phyloP scores from a whole-genome alignment of 2,888 invertebrate species.

The Campoplex capitator region DNA sequence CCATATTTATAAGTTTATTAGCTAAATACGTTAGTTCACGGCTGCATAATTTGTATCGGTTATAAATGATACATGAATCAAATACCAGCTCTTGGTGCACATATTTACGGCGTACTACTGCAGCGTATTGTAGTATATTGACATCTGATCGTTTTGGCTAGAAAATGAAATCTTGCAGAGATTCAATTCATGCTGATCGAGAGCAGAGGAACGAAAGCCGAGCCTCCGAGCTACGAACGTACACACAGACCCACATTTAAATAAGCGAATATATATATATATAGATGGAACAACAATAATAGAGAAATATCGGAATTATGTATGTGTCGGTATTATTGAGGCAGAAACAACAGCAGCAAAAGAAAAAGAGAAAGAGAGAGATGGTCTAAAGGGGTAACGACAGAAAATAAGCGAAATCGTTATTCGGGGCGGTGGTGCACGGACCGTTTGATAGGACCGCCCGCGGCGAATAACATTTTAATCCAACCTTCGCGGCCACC shows the following conservation, averaged over 20 bases:
- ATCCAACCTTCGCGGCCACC: conserved; percentile 77
- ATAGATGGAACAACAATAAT: conserved; percentile 15
- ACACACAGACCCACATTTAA: no score
- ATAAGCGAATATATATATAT: no score
- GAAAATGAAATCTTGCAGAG: no score
- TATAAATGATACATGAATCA: neutral
- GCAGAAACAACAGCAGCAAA: conserved; percentile 29
- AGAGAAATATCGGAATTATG: neutral
- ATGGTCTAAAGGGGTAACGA: conserved; percentile 57
- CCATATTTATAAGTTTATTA: conserved; percentile 39
- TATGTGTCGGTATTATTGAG: conserved; percentile 30
- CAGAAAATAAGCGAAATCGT: conserved; percentile 75
- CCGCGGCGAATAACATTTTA: conserved; percentile 83
- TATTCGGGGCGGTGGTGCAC: conserved; percentile 73
- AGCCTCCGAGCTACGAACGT: no score
- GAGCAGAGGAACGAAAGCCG: no score
- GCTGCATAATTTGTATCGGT: conserved; percentile 8
- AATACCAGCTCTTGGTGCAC: no score
- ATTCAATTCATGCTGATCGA: no score
- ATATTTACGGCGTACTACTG: no score
- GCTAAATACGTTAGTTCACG: conserved; percentile 28
- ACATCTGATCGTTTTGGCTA: no score
- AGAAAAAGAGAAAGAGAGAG: conserved; percentile 23
- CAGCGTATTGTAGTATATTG: no score
- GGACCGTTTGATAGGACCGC: conserved; percentile 82